These are phyloP conservation scores for Pollenia amentaria DNA, from an alignment of 2,888 invertebrate species.

Conservation along the genomic window DNA sequence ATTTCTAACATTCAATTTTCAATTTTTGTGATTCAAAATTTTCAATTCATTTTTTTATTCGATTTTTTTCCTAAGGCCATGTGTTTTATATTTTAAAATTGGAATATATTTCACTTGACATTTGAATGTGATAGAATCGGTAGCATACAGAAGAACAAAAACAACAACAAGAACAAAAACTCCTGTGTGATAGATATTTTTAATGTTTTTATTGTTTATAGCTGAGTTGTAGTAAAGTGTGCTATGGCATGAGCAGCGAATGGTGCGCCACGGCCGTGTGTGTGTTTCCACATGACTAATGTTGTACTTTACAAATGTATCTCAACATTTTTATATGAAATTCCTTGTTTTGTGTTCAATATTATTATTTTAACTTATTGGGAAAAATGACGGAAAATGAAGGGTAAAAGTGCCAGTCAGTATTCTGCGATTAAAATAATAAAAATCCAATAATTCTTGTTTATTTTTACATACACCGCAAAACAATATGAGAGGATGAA, in stretches of 20 bases:
- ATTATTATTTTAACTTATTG: slow-evolving; percentile 57
- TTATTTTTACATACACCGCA: slow-evolving; percentile 49
- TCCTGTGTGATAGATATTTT: slow-evolving; percentile 65
- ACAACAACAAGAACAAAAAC: slow-evolving; percentile 32
- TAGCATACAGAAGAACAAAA: slow-evolving; percentile 41
- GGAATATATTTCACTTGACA: slow-evolving; percentile 75
- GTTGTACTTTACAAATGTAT: slow-evolving; percentile 13
- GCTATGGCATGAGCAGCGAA: not conserved
- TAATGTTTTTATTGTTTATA: slow-evolving; percentile 64
- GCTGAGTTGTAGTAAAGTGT: slow-evolving; percentile 35
- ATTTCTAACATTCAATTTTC: slow-evolving; percentile 30
- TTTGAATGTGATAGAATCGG: slow-evolving; percentile 75
- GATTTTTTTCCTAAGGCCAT: slow-evolving; percentile 58
- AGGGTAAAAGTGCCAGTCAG: slow-evolving; percentile 55
- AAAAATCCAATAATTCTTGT: slow-evolving; percentile 61
- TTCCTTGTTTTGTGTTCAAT: slow-evolving; percentile 7
- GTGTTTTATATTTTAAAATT: slow-evolving; percentile 71
- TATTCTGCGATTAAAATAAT: slow-evolving; percentile 49
- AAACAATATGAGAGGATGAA: slow-evolving; percentile 4
- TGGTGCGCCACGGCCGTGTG: not conserved
- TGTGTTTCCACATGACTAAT: slow-evolving; percentile 41
- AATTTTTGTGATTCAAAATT: slow-evolving; percentile 44
- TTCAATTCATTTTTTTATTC: slow-evolving; percentile 43
- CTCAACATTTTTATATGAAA: not conserved
- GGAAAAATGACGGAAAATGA: slow-evolving; percentile 57